A percentile compares a stretch with the other conserved stretches of the same genome.
phyloP scores from a whole-genome alignment of 2,888 invertebrate genomes.

The Germaria angustata region DNA sequence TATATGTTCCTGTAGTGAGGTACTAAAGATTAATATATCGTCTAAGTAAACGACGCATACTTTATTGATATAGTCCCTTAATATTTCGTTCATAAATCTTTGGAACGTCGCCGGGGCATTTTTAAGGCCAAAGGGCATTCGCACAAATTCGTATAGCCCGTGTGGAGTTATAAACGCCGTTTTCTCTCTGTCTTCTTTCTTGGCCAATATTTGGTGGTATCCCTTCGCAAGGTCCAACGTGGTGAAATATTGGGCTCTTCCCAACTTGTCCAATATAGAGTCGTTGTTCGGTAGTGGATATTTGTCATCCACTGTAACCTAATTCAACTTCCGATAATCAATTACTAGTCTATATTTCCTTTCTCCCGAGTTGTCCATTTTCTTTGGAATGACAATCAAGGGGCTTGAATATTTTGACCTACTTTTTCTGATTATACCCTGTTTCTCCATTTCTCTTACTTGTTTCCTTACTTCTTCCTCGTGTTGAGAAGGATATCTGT shows the following conservation, averaged over 20 bases:
- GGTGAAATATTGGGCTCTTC: neutral
- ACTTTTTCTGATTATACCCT: neutral
- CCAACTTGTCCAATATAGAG: neutral
- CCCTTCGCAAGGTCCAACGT: neutral
- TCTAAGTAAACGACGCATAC: neutral
- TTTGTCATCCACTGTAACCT: neutral
- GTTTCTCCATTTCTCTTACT: neutral
- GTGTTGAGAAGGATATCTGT: no score
- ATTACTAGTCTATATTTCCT: no score
- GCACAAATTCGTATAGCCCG: no score
- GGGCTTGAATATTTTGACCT: neutral
- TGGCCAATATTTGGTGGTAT: neutral
- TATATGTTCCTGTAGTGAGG: conserved; percentile 1
- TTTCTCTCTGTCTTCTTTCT: neutral
- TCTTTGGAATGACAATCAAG: neutral
- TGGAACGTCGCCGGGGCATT: no score
- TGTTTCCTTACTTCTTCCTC: neutral
- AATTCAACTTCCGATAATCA: no score
- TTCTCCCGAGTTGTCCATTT: neutral
- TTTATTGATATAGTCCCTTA: no score
- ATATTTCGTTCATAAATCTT: no score
- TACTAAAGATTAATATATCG: conserved; percentile 2
- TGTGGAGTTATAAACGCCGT: no score
- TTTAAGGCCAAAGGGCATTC: no score
- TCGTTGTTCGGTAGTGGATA: neutral